Evolutionary conservation across 2,797 vertebrate genomes (phyloP).

Genomic region (Decapterus maruadsi): DNA sequence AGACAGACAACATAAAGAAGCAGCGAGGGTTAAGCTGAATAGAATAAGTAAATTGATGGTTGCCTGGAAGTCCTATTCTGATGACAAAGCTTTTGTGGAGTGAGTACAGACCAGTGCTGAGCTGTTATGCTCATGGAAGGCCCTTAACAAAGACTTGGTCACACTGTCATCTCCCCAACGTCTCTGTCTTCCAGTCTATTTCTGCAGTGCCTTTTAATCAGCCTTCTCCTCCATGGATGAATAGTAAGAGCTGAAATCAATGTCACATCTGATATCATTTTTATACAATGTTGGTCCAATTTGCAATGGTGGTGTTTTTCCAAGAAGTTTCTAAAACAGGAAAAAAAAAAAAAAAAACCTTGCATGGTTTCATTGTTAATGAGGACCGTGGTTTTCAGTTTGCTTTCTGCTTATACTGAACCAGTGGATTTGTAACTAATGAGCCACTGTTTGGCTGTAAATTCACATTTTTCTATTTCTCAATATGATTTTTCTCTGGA

Average conservation of each 20-base stretch:
- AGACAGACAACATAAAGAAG: constrained; percentile 16
- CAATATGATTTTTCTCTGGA: constrained; percentile 9
- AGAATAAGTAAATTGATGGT: constrained; percentile 30
- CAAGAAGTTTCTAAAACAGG: not conserved
- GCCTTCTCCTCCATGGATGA: not conserved
- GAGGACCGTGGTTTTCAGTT: constrained; percentile 14
- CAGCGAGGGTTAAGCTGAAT: constrained; percentile 27
- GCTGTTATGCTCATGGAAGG: constrained; percentile 15
- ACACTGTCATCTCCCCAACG: constrained; percentile 17
- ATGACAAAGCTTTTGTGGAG: constrained; percentile 36
- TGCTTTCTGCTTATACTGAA: not conserved
- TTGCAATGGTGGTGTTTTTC: constrained; percentile 12
- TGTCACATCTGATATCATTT: constrained; percentile 4
- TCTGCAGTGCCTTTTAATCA: constrained; percentile 18
- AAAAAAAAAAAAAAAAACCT: not conserved
- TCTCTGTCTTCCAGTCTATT: not conserved
- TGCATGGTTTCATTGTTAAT: constrained; percentile 30
- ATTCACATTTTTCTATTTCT: constrained; percentile 20
- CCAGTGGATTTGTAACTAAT: constrained; percentile 42
- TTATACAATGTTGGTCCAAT: not conserved
- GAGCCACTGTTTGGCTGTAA: constrained; percentile 40
- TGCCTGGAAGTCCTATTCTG: constrained; percentile 35
- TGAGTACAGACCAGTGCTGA: constrained; percentile 9
- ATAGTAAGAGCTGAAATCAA: not conserved
- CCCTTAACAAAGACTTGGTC: constrained; percentile 26